A percentile compares a stretch with the other conserved stretches of the same genome.
Evolutionary conservation across 1,140 invertebrate genomes (phyloP).

Genomic region (Caenorhabditis brenneri): DNA sequence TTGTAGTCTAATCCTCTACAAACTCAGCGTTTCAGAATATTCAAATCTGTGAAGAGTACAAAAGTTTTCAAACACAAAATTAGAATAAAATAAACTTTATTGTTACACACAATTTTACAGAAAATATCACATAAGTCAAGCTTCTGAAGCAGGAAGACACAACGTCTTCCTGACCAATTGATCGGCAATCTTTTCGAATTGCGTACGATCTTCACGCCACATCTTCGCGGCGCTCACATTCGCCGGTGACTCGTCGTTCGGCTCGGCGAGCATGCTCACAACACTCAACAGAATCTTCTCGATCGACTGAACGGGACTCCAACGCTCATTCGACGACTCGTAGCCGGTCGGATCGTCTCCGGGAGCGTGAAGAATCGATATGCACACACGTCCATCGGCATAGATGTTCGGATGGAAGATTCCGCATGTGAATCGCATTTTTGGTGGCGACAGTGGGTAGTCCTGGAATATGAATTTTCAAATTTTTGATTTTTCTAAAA

Average conservation of each 20-base stretch:
- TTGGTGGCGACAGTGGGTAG: slow-evolving; percentile 75
- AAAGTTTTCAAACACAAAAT: no score
- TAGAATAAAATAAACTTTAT: no score
- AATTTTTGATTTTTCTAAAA: neutral
- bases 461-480: neutral
- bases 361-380: slow-evolving; percentile 98
- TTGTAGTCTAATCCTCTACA: no score
- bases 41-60: no score
- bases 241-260: slow-evolving; percentile 98
- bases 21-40: no score
- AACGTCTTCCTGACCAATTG: slow-evolving; percentile 89
- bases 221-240: slow-evolving; percentile 99
- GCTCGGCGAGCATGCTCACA: slow-evolving; percentile 97
- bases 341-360: slow-evolving; percentile 98
- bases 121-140: no score
- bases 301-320: slow-evolving; percentile 98
- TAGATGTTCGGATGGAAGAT: slow-evolving; percentile 96
- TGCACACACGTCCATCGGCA: slow-evolving; percentile 80
- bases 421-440: slow-evolving; percentile 95
- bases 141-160: slow-evolving; percentile 74
- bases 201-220: slow-evolving; percentile 91
- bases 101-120: neutral
- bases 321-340: slow-evolving; percentile 93
- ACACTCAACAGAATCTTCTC: slow-evolving; percentile 98
- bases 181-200: slow-evolving; percentile 92